Evolutionary conservation across 2,113 vertebrate genomes (phyloP).

Genomic region (Gymnobelideus leadbeateri): DNA sequence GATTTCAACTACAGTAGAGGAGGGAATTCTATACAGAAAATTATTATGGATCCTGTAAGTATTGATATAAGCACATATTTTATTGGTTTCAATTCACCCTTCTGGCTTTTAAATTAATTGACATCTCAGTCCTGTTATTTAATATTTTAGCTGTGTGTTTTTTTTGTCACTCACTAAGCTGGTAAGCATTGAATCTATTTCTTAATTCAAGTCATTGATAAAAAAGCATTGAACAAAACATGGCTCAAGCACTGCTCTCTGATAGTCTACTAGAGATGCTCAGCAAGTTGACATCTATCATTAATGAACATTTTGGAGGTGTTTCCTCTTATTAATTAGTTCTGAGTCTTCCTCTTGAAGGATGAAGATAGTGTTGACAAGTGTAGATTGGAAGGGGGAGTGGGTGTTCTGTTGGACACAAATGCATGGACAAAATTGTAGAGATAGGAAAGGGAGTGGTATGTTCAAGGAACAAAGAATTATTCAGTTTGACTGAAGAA

Average conservation of each 20-base stretch:
- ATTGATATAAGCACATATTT: not conserved
- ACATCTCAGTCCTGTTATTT: not conserved
- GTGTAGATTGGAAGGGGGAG: not conserved
- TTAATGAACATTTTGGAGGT: not conserved
- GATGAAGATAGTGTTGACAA: not conserved
- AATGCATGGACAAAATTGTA: not conserved
- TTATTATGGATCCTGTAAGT: not conserved
- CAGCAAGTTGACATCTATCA: not conserved
- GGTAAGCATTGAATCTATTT: not conserved
- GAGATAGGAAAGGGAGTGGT: not conserved
- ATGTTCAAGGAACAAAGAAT: not conserved
- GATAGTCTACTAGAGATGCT: not conserved
- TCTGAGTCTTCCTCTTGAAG: not conserved
- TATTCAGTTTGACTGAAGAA: not conserved
- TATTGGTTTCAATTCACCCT: not conserved
- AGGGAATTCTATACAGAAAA: not conserved
- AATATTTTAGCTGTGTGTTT: not conserved
- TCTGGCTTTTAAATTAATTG: not conserved
- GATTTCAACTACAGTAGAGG: not conserved
- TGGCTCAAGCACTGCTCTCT: not conserved
- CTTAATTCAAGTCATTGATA: not conserved
- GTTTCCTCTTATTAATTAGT: not conserved
- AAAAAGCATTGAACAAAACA: not conserved
- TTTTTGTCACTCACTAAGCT: not conserved
- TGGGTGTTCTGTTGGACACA: not conserved